Evolutionary conservation across 2,888 invertebrate genomes (phyloP).

Genomic region (Athalia rosae): DNA sequence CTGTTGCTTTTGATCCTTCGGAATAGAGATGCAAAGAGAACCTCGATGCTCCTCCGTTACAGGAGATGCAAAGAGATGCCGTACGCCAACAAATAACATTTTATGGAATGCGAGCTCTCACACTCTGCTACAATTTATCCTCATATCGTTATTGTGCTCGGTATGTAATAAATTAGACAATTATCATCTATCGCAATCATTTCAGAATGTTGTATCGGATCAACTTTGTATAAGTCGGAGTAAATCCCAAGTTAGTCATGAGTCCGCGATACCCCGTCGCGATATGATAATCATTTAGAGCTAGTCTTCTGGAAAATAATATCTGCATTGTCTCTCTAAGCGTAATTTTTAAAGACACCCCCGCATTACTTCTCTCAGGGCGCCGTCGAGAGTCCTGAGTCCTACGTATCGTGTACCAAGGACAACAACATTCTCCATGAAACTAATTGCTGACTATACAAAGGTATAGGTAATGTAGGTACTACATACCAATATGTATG

Average conservation of each 20-base stretch:
- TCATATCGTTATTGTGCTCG: background rate
- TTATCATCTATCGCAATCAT: too few relatives aligned
- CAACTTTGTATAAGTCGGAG: too few relatives aligned
- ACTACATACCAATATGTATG: background rate
- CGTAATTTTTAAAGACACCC: conserved; percentile 55
- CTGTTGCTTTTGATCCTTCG: too few relatives aligned
- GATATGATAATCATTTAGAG: too few relatives aligned
- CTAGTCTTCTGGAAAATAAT: too few relatives aligned
- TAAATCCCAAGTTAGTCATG: too few relatives aligned
- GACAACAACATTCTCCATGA: conserved; percentile 72
- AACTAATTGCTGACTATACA: conserved; percentile 68
- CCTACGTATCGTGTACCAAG: conserved; percentile 64
- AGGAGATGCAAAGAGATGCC: conserved; percentile 38
- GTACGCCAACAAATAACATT: conserved; percentile 6
- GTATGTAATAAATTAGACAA: background rate
- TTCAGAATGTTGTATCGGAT: too few relatives aligned
- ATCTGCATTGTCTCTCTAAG: too few relatives aligned
- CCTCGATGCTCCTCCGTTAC: too few relatives aligned
- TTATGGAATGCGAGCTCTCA: background rate
- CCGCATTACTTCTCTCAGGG: conserved; percentile 58
- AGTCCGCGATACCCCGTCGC: too few relatives aligned
- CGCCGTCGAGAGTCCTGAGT: conserved; percentile 53
- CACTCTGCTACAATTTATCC: background rate
- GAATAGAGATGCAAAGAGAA: background rate
- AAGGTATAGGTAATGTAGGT: background rate